Evolutionary conservation across 2,797 vertebrate species (phyloP).

Genomic region (Xenops minutus): DNA sequence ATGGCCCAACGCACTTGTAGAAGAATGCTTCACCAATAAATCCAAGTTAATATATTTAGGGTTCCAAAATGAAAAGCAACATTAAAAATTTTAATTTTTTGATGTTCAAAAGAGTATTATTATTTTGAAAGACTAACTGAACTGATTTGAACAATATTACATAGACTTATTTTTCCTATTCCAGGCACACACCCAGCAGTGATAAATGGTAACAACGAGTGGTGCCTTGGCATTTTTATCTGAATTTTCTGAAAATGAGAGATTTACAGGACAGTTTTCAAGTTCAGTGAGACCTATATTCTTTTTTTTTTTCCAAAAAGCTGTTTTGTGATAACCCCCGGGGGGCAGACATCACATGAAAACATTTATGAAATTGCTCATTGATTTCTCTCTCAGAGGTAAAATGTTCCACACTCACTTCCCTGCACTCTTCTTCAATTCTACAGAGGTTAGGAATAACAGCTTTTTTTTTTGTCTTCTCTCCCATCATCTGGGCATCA

Average conservation of each 20-base stretch:
- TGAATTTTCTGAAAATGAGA: neutral
- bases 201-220: neutral
- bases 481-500: neutral
- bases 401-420: neutral
- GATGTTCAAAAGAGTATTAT: neutral
- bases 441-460: neutral
- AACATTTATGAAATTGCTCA: neutral
- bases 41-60: neutral
- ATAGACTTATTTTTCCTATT: neutral
- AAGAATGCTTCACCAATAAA: neutral
- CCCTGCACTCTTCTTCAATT: neutral
- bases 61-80: neutral
- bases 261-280: neutral
- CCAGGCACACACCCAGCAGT: neutral
- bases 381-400: neutral
- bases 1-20: neutral
- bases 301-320: neutral
- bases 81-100: neutral
- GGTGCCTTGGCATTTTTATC: neutral
- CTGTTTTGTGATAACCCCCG: neutral
- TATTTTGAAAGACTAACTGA: neutral
- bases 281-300: neutral
- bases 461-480: neutral
- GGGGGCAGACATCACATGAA: neutral
- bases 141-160: neutral